Percentiles rank a stretch among this genome's conserved stretches.
These are phyloP conservation scores for Mesembrinibis cayennensis DNA, from an alignment of 2,113 vertebrate genomes.

Conservation along the genomic window DNA sequence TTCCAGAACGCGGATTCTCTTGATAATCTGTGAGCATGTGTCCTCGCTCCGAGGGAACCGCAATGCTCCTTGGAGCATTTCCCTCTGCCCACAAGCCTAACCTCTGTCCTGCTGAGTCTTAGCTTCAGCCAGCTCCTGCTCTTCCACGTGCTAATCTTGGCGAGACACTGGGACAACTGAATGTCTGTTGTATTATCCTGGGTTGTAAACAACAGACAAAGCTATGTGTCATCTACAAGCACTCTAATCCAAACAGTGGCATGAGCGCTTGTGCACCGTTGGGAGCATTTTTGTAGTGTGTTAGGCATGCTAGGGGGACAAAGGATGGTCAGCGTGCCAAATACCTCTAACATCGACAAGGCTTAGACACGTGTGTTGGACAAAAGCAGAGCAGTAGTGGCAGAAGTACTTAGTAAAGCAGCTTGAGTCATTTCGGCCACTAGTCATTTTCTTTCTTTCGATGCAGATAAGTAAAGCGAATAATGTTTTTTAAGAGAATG, in stretches of 20 bases:
- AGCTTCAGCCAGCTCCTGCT: constrained; percentile 49
- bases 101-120: constrained; percentile 33
- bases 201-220: constrained; percentile 58
- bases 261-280: background rate
- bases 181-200: constrained; percentile 27
- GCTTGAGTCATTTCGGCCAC: constrained; percentile 50
- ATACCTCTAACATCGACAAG: background rate
- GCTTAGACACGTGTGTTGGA: constrained; percentile 28
- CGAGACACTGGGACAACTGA: constrained; percentile 34
- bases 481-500: constrained; percentile 55
- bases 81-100: constrained; percentile 12
- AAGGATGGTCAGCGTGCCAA: background rate
- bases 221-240: constrained; percentile 34
- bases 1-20: background rate
- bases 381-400: constrained; percentile 13
- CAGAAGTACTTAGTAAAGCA: constrained; percentile 55
- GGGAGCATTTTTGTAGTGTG: background rate
- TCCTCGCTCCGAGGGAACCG: background rate
- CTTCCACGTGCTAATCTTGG: constrained; percentile 65
- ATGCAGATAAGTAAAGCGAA: constrained; percentile 64
- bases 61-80: background rate
- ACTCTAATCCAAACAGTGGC: constrained; percentile 50
- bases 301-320: background rate
- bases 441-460: constrained; percentile 70
- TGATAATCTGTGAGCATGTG: background rate